Percentiles rank a stretch among this genome's conserved stretches.
These are phyloP conservation scores for Palythoa heliodiscus DNA, from an alignment of 92 coral and sea anemone genomes.

Conservation along the genomic window DNA sequence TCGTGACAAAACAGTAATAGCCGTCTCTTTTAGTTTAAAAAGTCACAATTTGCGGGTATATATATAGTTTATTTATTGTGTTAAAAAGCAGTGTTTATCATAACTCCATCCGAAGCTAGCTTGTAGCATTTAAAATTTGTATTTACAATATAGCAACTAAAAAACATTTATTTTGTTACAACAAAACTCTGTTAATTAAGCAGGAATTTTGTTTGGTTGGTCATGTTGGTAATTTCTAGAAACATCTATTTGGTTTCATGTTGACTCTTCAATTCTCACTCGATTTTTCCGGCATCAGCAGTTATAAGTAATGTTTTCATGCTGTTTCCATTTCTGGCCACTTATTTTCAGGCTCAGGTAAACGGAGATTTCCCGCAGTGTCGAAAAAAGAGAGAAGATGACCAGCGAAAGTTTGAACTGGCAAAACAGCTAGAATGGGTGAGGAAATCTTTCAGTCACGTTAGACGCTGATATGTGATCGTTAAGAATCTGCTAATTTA, in stretches of 20 bases:
- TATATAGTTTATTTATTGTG: not conserved
- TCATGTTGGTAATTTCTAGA: not conserved
- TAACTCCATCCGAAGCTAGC: conserved; percentile 9
- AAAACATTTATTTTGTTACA: not conserved
- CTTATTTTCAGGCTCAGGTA: conserved; percentile 39
- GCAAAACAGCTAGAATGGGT: conserved; percentile 85
- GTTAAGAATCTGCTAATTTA: not conserved
- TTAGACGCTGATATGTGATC: not conserved
- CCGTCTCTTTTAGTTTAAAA: not conserved
- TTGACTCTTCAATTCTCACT: conserved; percentile 1
- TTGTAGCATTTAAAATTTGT: conserved; percentile 27
- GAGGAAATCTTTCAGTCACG: conserved; percentile 12
- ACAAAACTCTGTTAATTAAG: not conserved
- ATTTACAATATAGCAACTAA: not conserved
- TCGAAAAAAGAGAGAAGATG: conserved; percentile 64
- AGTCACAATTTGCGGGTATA: conserved; percentile 29
- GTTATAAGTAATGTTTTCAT: not conserved
- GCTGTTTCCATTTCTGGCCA: not conserved
- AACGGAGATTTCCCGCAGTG: conserved; percentile 51
- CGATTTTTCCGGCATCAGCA: not conserved
- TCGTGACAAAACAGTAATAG: not conserved
- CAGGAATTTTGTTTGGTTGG: not conserved
- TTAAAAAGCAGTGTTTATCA: not conserved
- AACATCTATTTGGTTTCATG: not conserved
- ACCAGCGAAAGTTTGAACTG: conserved; percentile 64